Evolutionary conservation across 2,113 vertebrate genomes (phyloP).

Genomic region (Butorides virescens): DNA sequence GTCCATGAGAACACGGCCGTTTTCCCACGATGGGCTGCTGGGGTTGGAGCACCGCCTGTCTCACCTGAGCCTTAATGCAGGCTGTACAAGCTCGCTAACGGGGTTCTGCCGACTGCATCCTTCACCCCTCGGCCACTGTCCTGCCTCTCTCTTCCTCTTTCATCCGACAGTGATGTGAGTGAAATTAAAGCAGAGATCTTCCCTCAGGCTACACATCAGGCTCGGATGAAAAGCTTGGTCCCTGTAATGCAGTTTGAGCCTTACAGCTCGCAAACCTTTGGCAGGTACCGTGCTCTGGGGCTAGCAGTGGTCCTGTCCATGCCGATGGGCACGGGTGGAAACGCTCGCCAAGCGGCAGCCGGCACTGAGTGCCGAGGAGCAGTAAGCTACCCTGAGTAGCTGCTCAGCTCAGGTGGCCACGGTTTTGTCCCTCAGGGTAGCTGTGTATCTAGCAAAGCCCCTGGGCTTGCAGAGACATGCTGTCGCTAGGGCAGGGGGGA

Average conservation of each 20-base stretch:
- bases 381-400: not conserved
- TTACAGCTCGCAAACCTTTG: not conserved
- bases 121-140: fast-evolving
- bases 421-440: not conserved
- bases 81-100: fast-evolving
- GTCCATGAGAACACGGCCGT: fast-evolving
- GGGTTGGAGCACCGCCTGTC: not conserved
- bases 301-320: fast-evolving
- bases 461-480: fast-evolving
- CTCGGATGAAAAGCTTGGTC: not conserved
- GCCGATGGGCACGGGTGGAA: not conserved
- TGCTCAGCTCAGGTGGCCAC: not conserved
- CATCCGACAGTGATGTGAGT: fast-evolving
- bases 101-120: not conserved
- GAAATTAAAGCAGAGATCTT: not conserved
- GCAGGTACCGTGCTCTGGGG: not conserved
- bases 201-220: not conserved
- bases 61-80: not conserved
- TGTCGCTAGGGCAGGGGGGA: not conserved
- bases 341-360: fast-evolving
- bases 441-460: not conserved
- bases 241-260: not conserved
- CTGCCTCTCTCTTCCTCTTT: not conserved
- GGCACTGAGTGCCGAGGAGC: fast-evolving
- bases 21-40: not conserved